Evolutionary conservation across 2,797 vertebrate genomes (phyloP).

Genomic region (Dicrostonyx torquatus): DNA sequence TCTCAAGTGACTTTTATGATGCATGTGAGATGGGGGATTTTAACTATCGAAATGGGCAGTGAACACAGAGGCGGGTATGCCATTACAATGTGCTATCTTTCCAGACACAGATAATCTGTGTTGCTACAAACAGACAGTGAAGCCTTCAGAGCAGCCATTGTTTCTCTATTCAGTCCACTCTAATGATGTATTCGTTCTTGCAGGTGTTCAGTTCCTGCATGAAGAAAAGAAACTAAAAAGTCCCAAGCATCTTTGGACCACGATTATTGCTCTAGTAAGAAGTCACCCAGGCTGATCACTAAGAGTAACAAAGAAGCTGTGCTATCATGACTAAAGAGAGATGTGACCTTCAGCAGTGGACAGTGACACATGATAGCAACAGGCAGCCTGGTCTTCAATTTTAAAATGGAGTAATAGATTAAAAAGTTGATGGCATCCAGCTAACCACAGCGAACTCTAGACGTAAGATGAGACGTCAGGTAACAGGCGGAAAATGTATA

Average conservation of each 20-base stretch:
- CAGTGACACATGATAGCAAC: neutral
- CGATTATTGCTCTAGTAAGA: neutral
- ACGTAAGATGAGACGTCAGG: neutral
- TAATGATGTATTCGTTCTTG: neutral
- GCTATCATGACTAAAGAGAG: slow-evolving; percentile 45
- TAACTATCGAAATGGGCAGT: neutral
- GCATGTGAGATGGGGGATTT: neutral
- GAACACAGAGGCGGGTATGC: neutral
- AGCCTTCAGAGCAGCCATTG: neutral
- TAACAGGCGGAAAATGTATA: neutral
- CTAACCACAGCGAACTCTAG: neutral
- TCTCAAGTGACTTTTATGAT: neutral
- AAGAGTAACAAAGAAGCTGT: slow-evolving; percentile 14
- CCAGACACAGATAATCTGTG: neutral
- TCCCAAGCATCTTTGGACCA: neutral
- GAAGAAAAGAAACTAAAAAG: neutral
- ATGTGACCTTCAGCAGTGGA: neutral
- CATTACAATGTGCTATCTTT: neutral
- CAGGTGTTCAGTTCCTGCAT: neutral
- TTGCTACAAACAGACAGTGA: neutral
- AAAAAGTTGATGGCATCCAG: neutral
- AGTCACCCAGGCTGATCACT: neutral
- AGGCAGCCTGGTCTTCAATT: slow-evolving; percentile 21
- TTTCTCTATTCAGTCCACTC: neutral
- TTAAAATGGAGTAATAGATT: slow-evolving; percentile 45